These are phyloP conservation scores for Eristalinus sepulchralis DNA, from an alignment of 2,888 invertebrate genomes.

Conservation along the genomic window DNA sequence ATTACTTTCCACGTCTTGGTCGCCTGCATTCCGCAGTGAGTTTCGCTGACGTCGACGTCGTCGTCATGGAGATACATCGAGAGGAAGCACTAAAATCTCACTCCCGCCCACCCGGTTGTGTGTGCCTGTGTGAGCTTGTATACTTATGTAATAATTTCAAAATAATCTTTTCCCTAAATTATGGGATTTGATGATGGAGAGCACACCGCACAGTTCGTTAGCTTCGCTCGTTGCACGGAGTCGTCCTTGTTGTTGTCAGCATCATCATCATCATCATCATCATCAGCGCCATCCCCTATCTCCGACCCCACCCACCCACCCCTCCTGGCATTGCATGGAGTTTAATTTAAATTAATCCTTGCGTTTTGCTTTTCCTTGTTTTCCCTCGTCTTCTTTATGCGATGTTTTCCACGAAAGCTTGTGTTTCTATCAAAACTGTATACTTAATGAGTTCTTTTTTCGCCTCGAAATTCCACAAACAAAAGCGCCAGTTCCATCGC, in stretches of 20 bases:
- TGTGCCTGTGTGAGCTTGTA: background rate
- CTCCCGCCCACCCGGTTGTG: background rate
- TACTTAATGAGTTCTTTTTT: conserved; percentile 18
- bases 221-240: conserved; percentile 9
- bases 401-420: conserved; percentile 9
- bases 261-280: background rate
- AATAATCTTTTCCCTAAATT: conserved; percentile 61
- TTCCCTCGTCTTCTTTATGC: conserved; percentile 3
- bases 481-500: background rate
- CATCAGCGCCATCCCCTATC: background rate
- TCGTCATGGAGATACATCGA: background rate
- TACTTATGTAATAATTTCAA: conserved; percentile 56
- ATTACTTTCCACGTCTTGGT: background rate
- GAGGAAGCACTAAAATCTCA: conserved; percentile 15
- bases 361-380: conserved; percentile 41
- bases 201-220: conserved; percentile 41
- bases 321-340: background rate
- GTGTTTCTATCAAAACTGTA: conserved; percentile 24
- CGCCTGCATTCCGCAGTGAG: background rate
- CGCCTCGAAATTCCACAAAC: background rate
- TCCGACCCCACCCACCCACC: background rate
- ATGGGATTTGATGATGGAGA: conserved; percentile 59
- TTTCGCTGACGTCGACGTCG: background rate
- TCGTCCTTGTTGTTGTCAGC: background rate
- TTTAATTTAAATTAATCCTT: conserved; percentile 65